Evolutionary conservation across 2,113 vertebrate genomes (phyloP).

Genomic region (Nyctibius bracteatus): DNA sequence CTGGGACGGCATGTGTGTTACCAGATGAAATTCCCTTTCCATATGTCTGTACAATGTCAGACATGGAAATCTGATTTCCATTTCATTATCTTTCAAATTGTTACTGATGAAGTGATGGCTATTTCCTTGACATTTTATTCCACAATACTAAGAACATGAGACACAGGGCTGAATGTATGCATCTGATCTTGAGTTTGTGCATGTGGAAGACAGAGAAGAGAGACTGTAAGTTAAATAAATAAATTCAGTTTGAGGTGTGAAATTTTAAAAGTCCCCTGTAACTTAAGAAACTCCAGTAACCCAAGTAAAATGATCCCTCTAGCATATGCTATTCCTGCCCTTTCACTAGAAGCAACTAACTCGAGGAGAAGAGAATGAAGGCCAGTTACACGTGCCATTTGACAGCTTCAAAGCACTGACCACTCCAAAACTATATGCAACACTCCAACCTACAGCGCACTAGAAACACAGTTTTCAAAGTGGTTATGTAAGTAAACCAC

Average conservation of each 20-base stretch:
- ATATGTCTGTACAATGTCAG: background rate
- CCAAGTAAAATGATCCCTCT: background rate
- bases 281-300: slow-evolving; percentile 28
- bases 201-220: background rate
- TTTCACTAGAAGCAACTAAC: slow-evolving; percentile 37
- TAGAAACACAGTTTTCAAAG: background rate
- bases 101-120: background rate
- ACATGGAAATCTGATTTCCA: background rate
- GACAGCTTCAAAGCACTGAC: slow-evolving; percentile 24
- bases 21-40: background rate
- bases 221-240: background rate
- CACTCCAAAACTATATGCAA: background rate
- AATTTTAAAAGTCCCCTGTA: slow-evolving; percentile 5
- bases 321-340: background rate
- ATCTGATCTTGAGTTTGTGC: background rate
- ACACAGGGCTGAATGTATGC: background rate
- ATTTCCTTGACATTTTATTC: background rate
- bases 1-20: background rate
- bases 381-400: background rate
- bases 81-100: background rate
- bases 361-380: background rate
- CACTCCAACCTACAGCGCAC: background rate
- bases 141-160: background rate
- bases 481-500: background rate
- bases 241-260: background rate